Base-by-base conservation (phyloP, 2,888 invertebrate species). In the Tigriopus californicus region DNA sequence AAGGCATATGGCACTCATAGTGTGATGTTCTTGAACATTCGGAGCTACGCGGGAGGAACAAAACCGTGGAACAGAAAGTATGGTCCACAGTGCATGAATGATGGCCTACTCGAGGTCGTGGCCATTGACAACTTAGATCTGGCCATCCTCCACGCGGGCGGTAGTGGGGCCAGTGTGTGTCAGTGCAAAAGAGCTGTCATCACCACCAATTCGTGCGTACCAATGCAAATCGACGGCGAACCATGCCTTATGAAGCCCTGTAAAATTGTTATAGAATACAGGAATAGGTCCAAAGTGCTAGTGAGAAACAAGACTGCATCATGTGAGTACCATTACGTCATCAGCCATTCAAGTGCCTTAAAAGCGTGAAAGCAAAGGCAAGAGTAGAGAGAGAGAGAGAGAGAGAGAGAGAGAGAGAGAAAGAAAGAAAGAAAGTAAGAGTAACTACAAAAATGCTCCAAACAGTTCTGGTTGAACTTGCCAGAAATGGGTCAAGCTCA, bases 101-200 rank as follows among this genome's bases (percentile, higher is more conserved):
- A 97, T 72, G 94, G 94, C 41, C 78, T 88, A 64, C 85, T 97
- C 68, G 97, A 97, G 79, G 92, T 97, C 62, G 87, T 97, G 62
- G 97, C 97, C 59, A 79, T 97, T 67, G 97, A 95, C 61, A 92
- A 95, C 65, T 92, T 94, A 74, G 94, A 95, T 73, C 78, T 97
- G 25, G 58, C 58, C 40, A 44, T 58, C 15, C 47, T 58, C 25
- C 58, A 58, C 20, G 40, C 47, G n/a, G 58, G 58, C 25, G 58
- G 58, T 2, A 33, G 44, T 13, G 58, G 58, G 12, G 48, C 47
- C 13, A 46, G 47, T 40, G 48, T 58, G 12, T 58, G 58, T 18
- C 58, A 58, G 15, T 44, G 46, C 47, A 22, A 22, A 13, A 15
- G 12, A 33, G 58, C 47, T 5, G 48, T 46, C 15, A 44, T 58